Conservation (phyloP, 2,797 vertebrate genomes). For the Enoplosus armatus region DNA sequence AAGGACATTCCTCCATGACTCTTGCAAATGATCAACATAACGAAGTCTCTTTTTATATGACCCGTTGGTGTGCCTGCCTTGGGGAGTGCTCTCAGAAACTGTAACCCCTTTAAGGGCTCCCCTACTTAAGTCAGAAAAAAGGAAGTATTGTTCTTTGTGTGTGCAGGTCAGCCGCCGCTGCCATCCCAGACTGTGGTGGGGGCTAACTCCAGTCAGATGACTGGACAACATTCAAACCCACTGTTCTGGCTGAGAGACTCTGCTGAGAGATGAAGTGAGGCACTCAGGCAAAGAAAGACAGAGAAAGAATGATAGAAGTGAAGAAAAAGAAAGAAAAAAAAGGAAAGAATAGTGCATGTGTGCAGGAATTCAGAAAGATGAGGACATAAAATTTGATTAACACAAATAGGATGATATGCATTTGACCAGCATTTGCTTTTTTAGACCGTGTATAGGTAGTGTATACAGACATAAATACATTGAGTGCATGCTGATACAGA, state of each 20-base stretch:
- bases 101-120: constrained; percentile 50
- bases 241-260: constrained; percentile 56
- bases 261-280: constrained; percentile 48
- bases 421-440: background rate
- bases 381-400: constrained; percentile 8
- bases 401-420: background rate
- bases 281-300: constrained; percentile 15
- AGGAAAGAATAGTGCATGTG: background rate
- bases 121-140: constrained; percentile 69
- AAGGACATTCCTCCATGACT: background rate
- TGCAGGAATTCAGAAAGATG: constrained; percentile 17
- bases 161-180: constrained; percentile 52
- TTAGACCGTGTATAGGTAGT: background rate
- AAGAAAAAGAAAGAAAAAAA: constrained; percentile 4
- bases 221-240: constrained; percentile 66
- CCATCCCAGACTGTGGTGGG: constrained; percentile 61
- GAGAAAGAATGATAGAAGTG: background rate
- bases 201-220: constrained; percentile 79
- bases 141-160: constrained; percentile 73
- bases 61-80: constrained; percentile 31
- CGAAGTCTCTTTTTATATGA: constrained; percentile 29
- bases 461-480: constrained; percentile 1
- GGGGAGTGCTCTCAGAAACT: constrained; percentile 52
- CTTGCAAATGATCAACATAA: constrained; percentile 19
- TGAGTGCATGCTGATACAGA: constrained; percentile 3